Percentiles rank a stretch among this genome's conserved stretches.
These are phyloP conservation scores for Diplosoma virens DNA, from an alignment of 23 tunicate species.

Conservation along the genomic window DNA sequence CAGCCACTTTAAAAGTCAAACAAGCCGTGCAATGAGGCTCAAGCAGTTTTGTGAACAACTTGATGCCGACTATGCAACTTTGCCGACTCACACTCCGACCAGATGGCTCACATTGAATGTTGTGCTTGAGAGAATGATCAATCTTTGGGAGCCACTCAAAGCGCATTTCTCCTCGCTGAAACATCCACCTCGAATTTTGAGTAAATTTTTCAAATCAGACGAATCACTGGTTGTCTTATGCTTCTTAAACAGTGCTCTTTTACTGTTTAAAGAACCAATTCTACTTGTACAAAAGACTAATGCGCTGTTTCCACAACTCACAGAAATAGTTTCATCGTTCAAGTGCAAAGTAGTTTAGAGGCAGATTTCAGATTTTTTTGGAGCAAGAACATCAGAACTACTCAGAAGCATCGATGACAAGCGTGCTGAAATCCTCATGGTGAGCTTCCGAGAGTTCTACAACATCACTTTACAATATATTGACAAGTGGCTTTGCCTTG, in stretches of 20 bases:
- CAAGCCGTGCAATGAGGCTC: not conserved
- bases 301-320: slow-evolving; percentile 29
- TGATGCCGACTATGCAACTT: not conserved
- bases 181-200: slow-evolving; percentile 20
- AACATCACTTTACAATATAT: not conserved
- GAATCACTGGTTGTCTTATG: slow-evolving; percentile 22
- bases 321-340: slow-evolving; percentile 8
- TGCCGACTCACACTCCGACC: slow-evolving; percentile 32
- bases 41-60: slow-evolving; percentile 16
- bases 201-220: slow-evolving; percentile 32
- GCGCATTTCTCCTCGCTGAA: not conserved
- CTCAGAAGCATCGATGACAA: slow-evolving; percentile 19
- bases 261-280: not conserved
- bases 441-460: slow-evolving; percentile 17
- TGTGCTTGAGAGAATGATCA: slow-evolving; percentile 21
- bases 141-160: slow-evolving; percentile 40
- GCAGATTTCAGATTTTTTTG: slow-evolving; percentile 29
- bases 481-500: slow-evolving; percentile 46
- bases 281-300: slow-evolving; percentile 9
- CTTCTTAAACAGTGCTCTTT: slow-evolving; percentile 21
- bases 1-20: not conserved
- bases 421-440: slow-evolving; percentile 34
- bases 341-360: slow-evolving; percentile 38
- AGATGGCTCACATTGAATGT: slow-evolving; percentile 45
- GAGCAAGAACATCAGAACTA: slow-evolving; percentile 49